Conservation (phyloP, 2,888 invertebrate species). For the Choristoneura rosaceana region DNA sequence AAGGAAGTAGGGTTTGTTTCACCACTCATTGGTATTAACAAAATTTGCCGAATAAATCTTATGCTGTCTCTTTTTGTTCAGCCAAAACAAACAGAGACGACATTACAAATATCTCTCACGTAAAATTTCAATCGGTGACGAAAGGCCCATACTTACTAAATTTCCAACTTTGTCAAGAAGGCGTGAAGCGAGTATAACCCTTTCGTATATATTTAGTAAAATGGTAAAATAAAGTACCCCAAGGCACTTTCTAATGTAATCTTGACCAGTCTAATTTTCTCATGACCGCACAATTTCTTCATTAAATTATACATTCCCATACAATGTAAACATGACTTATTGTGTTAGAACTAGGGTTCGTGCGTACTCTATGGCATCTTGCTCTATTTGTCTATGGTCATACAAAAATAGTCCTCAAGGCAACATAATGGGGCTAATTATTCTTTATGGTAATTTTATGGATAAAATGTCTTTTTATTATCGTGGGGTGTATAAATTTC, state of each 20-base stretch:
- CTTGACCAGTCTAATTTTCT: constrained; percentile 69
- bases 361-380: constrained; percentile 60
- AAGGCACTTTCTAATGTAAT: constrained; percentile 57
- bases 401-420: constrained; percentile 71
- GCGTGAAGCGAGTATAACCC: constrained; percentile 21
- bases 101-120: no score
- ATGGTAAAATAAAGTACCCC: constrained; percentile 12
- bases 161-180: constrained; percentile 6
- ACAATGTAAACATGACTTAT: constrained; percentile 80
- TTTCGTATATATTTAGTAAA: constrained; percentile 15
- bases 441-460: constrained; percentile 80
- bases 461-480: constrained; percentile 62
- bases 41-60: no score
- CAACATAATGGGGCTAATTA: constrained; percentile 81
- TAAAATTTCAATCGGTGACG: no score
- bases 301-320: constrained; percentile 81
- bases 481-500: constrained; percentile 72
- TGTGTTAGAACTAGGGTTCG: constrained; percentile 53
- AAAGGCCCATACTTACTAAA: neutral
- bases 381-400: constrained; percentile 47
- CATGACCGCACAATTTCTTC: constrained; percentile 77
- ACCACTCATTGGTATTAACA: no score
- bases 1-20: no score
- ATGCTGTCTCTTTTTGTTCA: no score
- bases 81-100: no score